Conservation (phyloP, 2,113 vertebrate genomes). For the Siphamia tubifer region DNA sequence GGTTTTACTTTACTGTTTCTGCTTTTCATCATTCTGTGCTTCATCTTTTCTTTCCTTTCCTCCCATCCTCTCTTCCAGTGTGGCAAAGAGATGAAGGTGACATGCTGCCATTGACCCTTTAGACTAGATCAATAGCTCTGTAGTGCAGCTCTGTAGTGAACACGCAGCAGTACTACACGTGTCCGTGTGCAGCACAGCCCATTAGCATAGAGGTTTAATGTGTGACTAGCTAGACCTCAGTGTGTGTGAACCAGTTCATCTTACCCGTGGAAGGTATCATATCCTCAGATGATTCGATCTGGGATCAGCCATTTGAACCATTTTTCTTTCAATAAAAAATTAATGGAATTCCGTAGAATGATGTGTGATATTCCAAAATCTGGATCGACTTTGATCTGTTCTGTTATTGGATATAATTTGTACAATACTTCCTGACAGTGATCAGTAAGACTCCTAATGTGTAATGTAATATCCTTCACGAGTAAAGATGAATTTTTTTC, state of each 20-base stretch:
- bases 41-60: slow-evolving; percentile 45
- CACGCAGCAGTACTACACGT: slow-evolving; percentile 7
- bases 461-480: neutral
- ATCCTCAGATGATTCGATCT: too few species aligned
- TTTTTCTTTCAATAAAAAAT: too few species aligned
- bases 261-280: slow-evolving; percentile 13
- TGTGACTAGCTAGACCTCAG: slow-evolving; percentile 2
- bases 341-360: neutral
- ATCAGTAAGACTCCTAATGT: neutral
- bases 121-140: slow-evolving; percentile 53
- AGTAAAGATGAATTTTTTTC: slow-evolving; percentile 54
- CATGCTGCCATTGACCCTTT: slow-evolving; percentile 46
- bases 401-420: neutral
- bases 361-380: neutral
- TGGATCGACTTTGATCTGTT: too few species aligned
- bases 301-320: too few species aligned
- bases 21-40: slow-evolving; percentile 45
- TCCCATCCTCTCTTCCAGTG: slow-evolving; percentile 57
- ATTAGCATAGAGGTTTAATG: slow-evolving; percentile 36
- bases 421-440: neutral
- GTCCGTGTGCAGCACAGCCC: slow-evolving; percentile 12
- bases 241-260: slow-evolving; percentile 37
- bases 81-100: slow-evolving; percentile 70
- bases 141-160: slow-evolving; percentile 28
- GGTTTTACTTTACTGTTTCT: slow-evolving; percentile 9